Conservation (phyloP, 2,888 invertebrate genomes). For the Taphrorychus bicolor region DNA sequence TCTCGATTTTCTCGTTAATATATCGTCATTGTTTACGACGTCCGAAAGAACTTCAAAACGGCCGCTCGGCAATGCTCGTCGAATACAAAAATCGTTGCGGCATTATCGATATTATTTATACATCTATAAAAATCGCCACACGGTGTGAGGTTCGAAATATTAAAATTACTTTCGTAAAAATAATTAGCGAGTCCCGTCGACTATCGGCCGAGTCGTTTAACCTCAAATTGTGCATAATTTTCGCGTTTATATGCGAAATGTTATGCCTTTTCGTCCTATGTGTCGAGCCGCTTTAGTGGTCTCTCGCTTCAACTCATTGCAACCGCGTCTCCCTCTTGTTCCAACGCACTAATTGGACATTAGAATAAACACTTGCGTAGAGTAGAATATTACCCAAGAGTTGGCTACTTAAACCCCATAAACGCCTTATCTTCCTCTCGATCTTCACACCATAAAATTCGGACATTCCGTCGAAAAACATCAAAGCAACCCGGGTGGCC, state of each 20-base stretch:
- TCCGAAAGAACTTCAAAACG: conserved; percentile 35
- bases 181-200: conserved; percentile 55
- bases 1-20: conserved; percentile 26
- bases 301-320: conserved; percentile 1
- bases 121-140: conserved; percentile 42
- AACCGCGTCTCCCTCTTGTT: neutral
- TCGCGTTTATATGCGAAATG: conserved; percentile 57
- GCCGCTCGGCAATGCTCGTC: conserved; percentile 28
- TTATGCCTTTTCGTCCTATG: conserved; percentile 50
- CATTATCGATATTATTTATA: conserved; percentile 40
- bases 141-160: conserved; percentile 41
- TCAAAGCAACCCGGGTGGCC: conserved; percentile 54
- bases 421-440: neutral
- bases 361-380: neutral
- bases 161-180: conserved; percentile 45
- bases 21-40: conserved; percentile 30
- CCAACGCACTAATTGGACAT: neutral
- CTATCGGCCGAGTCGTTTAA: conserved; percentile 51
- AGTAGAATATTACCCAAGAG: neutral
- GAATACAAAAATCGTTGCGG: conserved; percentile 33
- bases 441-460: conserved; percentile 13
- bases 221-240: conserved; percentile 56
- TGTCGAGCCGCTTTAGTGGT: conserved; percentile 40
- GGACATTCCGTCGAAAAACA: conserved; percentile 34
- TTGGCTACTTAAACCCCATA: neutral